These are phyloP conservation scores for Heliothis virescens DNA, from an alignment of 1,140 invertebrate genomes.

Conservation along the genomic window DNA sequence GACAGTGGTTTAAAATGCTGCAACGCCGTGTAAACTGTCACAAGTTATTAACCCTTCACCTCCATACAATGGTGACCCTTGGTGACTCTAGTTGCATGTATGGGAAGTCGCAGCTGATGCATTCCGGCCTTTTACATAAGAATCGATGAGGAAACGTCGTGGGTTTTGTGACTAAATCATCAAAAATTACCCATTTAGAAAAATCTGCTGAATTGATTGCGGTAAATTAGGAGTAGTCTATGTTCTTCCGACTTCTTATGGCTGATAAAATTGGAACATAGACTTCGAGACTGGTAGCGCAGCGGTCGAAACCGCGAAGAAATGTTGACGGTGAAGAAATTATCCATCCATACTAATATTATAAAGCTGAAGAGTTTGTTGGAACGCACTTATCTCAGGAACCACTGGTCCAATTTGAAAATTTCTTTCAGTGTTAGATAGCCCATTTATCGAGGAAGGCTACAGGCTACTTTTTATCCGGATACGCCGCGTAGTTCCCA, in stretches of 20 bases:
- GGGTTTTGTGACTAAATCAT: background rate
- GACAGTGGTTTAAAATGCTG: slow-evolving; percentile 14
- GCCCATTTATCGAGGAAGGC: too few relatives aligned
- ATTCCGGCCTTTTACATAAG: slow-evolving; percentile 3
- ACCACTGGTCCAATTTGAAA: too few relatives aligned
- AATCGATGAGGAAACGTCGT: slow-evolving; percentile 7
- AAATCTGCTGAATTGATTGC: too few relatives aligned
- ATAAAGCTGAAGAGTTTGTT: too few relatives aligned
- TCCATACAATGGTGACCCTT: slow-evolving; percentile 29
- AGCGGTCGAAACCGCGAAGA: too few relatives aligned
- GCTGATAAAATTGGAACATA: background rate
- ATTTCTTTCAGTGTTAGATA: too few relatives aligned
- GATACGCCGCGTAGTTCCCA: too few relatives aligned
- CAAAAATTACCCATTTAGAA: background rate
- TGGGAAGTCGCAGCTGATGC: slow-evolving; percentile 34
- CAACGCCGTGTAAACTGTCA: slow-evolving; percentile 33
- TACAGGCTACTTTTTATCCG: too few relatives aligned
- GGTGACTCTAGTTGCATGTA: slow-evolving; percentile 17
- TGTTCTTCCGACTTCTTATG: background rate
- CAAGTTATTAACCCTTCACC: slow-evolving; percentile 34
- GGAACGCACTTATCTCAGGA: too few relatives aligned
- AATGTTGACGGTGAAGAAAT: too few relatives aligned
- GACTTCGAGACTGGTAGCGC: background rate
- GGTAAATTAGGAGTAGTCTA: too few relatives aligned
- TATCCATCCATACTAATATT: too few relatives aligned